Base-by-base conservation (phyloP, 2,888 invertebrate genomes). In the Callosobruchus maculatus region DNA sequence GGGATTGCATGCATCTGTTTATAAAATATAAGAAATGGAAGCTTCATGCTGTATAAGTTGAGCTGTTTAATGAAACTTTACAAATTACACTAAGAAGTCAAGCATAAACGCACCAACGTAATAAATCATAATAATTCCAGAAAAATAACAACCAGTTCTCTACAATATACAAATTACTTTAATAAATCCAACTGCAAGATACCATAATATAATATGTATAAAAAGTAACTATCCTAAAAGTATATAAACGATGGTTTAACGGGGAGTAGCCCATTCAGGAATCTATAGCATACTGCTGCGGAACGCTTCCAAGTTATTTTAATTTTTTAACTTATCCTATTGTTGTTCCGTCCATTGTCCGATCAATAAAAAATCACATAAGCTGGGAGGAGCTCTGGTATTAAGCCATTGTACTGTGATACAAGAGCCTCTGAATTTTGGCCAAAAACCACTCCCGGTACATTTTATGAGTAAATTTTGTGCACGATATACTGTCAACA, bases 1-100 rank as follows among this genome's bases (percentile, higher is more conserved):
- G 68, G 20, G 21, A 2, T 21, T 30, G 30, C 68, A 74, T 74
- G 71, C 71, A 71, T 70, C 71, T 74, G 72, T 20, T 30, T 74
- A 71, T 69, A 70, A 71, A 26, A 74, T 68, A 71, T 68, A 7
- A 49, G 13, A 49, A 49, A 49, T 49, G 1, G 72, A 67, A 76
- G 76, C 75, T 68, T 70, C 78, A 78, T 79, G 80, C 80, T 77
- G 77, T 78, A 78, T 79, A 81, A 82, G 84, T 85, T 85, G 85
- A 82, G 85, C 85, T 85, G 85, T 85, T 84, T 84, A 85, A 84
- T 82, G 83, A 84, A 84, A 84, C 82, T 73, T 78, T 76, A 73
- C 71, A 69, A 69, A 68, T 21, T 72, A 67, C 68, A 68, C 49
- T 49, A 49, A 49, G 49, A 26, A 18, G 49, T 49, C 49, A 49